Evolutionary conservation across 1,140 invertebrate species (phyloP).

Genomic region (Bicyclus anynana): DNA sequence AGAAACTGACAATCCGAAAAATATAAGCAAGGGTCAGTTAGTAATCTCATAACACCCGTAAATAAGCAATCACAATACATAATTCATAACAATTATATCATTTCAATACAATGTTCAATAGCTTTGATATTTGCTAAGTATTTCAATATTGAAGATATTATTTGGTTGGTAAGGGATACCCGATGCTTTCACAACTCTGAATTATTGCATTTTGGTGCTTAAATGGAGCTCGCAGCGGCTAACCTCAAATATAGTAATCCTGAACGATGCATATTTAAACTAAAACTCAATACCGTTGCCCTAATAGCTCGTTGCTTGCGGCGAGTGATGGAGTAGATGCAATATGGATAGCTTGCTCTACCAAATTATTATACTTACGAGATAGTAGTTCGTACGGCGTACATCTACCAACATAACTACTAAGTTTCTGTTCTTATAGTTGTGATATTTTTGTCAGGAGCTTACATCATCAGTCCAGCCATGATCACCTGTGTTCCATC

Average conservation of each 20-base stretch:
- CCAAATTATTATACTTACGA: too few relatives aligned
- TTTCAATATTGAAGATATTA: background rate
- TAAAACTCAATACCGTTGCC: constrained; percentile 2
- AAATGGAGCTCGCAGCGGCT: constrained; percentile 3
- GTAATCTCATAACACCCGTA: too few relatives aligned
- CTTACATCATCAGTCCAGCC: too few relatives aligned
- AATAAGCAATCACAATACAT: too few relatives aligned
- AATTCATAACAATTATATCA: too few relatives aligned
- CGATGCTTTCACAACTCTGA: constrained; percentile 1
- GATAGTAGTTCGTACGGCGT: too few relatives aligned
- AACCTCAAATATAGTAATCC: constrained; percentile 6
- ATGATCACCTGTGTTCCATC: too few relatives aligned
- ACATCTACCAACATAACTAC: too few relatives aligned
- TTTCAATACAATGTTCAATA: background rate
- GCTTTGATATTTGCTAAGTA: background rate
- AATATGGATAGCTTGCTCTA: background rate
- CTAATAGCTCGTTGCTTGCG: background rate
- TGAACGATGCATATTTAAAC: constrained; percentile 3
- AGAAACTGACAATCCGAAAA: too few relatives aligned
- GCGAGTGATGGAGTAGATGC: background rate
- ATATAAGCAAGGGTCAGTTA: too few relatives aligned
- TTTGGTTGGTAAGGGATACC: background rate
- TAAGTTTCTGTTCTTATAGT: too few relatives aligned
- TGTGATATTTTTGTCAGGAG: too few relatives aligned
- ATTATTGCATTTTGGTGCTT: constrained; percentile 6